Conservation (phyloP, 2,113 vertebrate genomes). For the Zootoca vivipara region DNA sequence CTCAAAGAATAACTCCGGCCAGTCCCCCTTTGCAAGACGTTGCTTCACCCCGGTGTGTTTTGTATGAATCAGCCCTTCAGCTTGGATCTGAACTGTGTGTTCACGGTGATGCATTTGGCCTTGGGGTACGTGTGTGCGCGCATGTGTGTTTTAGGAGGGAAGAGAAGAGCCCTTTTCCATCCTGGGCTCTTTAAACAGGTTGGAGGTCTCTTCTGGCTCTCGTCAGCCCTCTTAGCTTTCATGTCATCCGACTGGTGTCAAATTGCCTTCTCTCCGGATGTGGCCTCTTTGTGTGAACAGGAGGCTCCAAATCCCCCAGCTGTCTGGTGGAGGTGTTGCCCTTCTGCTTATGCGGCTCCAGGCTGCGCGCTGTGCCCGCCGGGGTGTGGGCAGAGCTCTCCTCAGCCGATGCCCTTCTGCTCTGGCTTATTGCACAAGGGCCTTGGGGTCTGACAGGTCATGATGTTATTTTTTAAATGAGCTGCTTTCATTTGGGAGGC, state of each 20-base stretch:
- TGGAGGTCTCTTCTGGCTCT: neutral
- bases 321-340: neutral
- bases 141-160: neutral
- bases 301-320: conserved; percentile 4
- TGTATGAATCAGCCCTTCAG: neutral
- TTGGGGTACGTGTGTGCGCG: neutral
- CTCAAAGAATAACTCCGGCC: neutral
- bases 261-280: neutral
- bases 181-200: neutral
- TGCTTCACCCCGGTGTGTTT: neutral
- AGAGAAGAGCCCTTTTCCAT: too few species aligned
- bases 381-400: neutral
- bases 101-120: neutral
- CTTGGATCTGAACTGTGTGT: neutral
- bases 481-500: neutral
- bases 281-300: neutral
- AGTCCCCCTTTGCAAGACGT: neutral
- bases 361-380: neutral
- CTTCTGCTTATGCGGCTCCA: neutral
- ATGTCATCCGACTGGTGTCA: neutral
- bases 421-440: neutral
- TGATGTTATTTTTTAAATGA: conserved; percentile 9
- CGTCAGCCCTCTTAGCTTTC: neutral
- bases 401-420: neutral
- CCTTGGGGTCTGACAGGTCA: neutral